A percentile compares a stretch with the other conserved stretches of the same genome.
These are phyloP conservation scores for Daboia siamensis DNA, from an alignment of 2,113 vertebrate species.

Conservation along the genomic window DNA sequence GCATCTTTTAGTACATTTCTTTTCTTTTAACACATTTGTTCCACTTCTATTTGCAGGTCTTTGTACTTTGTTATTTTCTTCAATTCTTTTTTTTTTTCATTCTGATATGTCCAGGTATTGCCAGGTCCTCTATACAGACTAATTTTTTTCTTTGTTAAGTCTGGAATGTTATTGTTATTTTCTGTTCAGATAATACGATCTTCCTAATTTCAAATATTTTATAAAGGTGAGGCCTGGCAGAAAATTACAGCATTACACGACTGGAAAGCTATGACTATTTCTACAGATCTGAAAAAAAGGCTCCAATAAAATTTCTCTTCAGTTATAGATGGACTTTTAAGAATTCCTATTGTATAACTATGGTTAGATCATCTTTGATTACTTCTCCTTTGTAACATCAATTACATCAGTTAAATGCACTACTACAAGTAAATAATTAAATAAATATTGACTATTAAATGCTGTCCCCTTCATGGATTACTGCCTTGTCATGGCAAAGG, in stretches of 20 bases:
- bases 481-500: too few species aligned
- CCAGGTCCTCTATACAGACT: background rate
- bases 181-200: background rate
- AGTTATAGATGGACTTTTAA: background rate
- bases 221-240: background rate
- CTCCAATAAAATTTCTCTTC: background rate
- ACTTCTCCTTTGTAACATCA: background rate
- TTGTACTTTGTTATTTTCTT: too few species aligned
- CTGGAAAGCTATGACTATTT: background rate
- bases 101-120: background rate
- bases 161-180: background rate
- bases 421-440: background rate
- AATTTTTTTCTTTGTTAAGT: too few species aligned
- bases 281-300: background rate
- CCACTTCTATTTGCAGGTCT: too few species aligned
- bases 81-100: background rate
- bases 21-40: too few species aligned
- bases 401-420: background rate
- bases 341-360: background rate
- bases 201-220: conserved; percentile 6
- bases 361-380: background rate
- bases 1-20: too few species aligned
- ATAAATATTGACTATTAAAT: background rate
- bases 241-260: background rate
- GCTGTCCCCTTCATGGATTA: background rate